Conservation (phyloP, 1,140 invertebrate genomes). For the Neelides sp. region DNA sequence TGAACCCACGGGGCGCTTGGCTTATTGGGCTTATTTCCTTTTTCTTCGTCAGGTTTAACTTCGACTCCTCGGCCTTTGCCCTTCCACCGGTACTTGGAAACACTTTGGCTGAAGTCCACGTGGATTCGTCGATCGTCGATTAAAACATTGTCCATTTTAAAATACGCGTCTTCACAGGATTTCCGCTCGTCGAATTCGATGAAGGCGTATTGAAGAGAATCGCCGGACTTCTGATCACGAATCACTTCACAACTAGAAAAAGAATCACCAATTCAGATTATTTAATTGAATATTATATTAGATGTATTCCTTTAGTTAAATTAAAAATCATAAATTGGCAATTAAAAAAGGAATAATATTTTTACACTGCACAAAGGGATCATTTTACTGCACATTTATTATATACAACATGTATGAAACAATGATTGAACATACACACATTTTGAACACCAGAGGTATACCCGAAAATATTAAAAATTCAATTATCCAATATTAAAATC, state of each 20-base stretch:
- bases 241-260: slow-evolving; percentile 84
- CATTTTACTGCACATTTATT: too few species aligned
- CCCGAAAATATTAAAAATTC: too few species aligned
- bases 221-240: slow-evolving; percentile 76
- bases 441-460: too few species aligned
- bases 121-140: slow-evolving; percentile 98
- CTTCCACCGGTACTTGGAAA: slow-evolving; percentile 78
- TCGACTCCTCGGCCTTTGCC: slow-evolving; percentile 49
- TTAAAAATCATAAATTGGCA: not conserved
- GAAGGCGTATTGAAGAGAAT: slow-evolving; percentile 98
- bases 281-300: not conserved
- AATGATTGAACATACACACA: too few species aligned
- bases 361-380: slow-evolving; percentile 1
- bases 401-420: too few species aligned
- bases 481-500: too few species aligned
- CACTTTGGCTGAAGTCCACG: slow-evolving; percentile 98
- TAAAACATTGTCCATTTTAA: slow-evolving; percentile 99
- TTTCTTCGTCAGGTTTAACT: not conserved
- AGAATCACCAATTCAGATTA: slow-evolving; percentile 17
- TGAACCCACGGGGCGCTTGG: slow-evolving; percentile 13
- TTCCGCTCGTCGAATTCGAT: slow-evolving; percentile 73
- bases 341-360: not conserved
- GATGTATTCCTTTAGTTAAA: slow-evolving; percentile 2
- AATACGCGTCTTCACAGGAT: slow-evolving; percentile 95
- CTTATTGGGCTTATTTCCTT: not conserved